Conservation (phyloP, 2,888 invertebrate genomes). For the Acholoe squamosa region DNA sequence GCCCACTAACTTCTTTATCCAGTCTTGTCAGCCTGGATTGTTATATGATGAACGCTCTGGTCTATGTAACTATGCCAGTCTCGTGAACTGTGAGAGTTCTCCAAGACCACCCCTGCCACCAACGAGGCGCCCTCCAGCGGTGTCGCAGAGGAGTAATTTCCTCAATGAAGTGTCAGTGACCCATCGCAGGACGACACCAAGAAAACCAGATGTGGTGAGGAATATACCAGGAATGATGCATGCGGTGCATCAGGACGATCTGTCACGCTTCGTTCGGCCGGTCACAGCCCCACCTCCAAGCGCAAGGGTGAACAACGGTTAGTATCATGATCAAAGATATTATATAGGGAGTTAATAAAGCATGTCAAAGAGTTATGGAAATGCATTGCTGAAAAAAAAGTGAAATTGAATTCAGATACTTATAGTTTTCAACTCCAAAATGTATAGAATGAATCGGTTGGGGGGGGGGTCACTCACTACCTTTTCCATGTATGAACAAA, state of each 20-base stretch:
- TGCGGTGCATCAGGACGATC: constrained; percentile 33
- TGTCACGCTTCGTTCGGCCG: constrained; percentile 8
- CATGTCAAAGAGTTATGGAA: no score
- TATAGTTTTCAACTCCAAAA: no score
- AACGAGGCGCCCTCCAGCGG: background rate
- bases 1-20: background rate
- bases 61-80: constrained; percentile 5
- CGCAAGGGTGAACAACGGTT: background rate
- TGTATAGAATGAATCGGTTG: no score
- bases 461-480: no score
- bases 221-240: constrained; percentile 6
- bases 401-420: no score
- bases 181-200: background rate
- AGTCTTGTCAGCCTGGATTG: constrained; percentile 31
- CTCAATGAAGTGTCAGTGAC: background rate
- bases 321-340: no score
- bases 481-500: no score
- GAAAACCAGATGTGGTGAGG: background rate
- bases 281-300: background rate
- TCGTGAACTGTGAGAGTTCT: background rate
- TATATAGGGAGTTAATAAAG: no score
- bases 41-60: constrained; percentile 11
- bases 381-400: no score
- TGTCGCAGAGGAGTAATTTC: background rate
- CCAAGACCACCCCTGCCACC: background rate